Base-by-base conservation (phyloP, 37 sponge, comb jelly and placozoan species). In the Oscarella lobularis region DNA sequence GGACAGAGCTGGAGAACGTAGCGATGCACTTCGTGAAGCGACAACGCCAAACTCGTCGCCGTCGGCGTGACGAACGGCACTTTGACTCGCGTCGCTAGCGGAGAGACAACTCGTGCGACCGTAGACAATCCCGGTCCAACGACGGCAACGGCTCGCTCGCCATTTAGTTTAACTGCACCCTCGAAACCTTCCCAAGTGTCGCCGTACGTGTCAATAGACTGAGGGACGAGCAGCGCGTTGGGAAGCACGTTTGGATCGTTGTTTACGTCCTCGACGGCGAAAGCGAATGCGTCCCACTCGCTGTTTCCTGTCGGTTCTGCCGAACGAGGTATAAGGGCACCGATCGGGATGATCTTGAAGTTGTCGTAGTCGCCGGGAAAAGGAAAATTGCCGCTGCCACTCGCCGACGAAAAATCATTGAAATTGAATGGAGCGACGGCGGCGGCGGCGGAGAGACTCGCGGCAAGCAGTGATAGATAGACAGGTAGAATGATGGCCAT, bases 1-100 rank as follows among this genome's bases (percentile, higher is more conserved):
- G 71, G 71, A 14, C 29, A 30, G 71, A 4, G 29, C 71, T 68
- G 71, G 29, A 14, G 6, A 68, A 68, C 71, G 20, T 27, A 48
- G 14, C 20, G 60, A 48, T 48, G 60, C 60, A 48, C 60, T 9
- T 48, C 60, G 71, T 68, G 71, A 30, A 68, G 33, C 33, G 71
- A 32, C 31, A 14, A 4, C 5, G 71, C 31, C 35, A 68, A 5
- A 9, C 14, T 20, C 20, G 60, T 9, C 5, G 71, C 71, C 29
- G 71, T 14, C 6, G 71, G 71, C 6, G 71, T 29, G 71, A 68
- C 31, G 71, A 68, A 68, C 31, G 71, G 71, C 4, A 68, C 33
- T 32, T 68, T 5, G 29, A 35, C 31, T 5, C 31, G 6, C 5
- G 6, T 68, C 5, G 71, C 71, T 4, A 68, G 71, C 31, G 71